Conservation (phyloP, 2,113 vertebrate genomes). For the Microcebus jonahi region DNA sequence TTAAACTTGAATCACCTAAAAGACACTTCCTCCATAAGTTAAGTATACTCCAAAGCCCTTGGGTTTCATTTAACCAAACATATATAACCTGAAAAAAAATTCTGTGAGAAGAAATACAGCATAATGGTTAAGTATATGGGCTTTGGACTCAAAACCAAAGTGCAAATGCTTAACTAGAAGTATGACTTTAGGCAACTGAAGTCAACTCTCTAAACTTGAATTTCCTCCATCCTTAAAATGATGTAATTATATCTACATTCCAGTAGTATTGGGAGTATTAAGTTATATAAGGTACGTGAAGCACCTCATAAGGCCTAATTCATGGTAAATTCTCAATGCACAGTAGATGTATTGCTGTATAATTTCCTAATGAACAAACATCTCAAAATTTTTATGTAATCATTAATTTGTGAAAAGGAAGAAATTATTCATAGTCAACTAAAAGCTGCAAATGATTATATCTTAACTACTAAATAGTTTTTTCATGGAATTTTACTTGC, state of each 20-base stretch:
- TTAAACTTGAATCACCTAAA: background rate
- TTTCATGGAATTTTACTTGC: conserved; percentile 9
- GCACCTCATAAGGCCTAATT: background rate
- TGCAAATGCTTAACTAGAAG: background rate
- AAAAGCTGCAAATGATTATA: background rate
- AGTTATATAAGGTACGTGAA: background rate
- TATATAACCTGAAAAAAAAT: background rate
- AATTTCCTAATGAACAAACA: background rate
- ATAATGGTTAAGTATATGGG: background rate
- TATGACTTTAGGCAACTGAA: background rate
- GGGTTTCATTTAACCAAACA: conserved; percentile 16
- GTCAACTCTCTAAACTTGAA: background rate
- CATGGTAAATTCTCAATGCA: background rate
- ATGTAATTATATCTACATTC: background rate
- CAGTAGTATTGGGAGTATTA: background rate
- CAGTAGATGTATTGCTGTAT: background rate
- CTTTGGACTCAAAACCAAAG: background rate
- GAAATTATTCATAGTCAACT: background rate
- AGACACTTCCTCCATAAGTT: background rate
- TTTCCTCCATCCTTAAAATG: background rate
- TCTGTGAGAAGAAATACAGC: background rate
- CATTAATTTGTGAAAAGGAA: conserved; percentile 17
- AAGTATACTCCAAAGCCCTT: background rate
- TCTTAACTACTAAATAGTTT: background rate
- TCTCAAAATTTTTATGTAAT: background rate